phyloP scores from a whole-genome alignment of 2,888 invertebrate species.

The Mesorhabditis spiculigera region DNA sequence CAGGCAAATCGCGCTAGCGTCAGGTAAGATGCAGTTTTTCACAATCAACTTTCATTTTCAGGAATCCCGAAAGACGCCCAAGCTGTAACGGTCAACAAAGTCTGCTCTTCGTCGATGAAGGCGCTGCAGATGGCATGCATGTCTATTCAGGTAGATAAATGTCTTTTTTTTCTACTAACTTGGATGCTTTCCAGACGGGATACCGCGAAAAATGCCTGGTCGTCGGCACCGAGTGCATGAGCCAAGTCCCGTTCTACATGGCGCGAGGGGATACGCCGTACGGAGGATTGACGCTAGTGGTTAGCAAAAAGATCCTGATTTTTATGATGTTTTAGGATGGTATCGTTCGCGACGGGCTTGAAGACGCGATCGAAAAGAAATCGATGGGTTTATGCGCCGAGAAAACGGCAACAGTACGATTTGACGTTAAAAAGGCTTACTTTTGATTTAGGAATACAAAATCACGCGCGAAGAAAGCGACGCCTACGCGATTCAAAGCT shows the following conservation, averaged over 20 bases:
- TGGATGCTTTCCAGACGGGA: constrained; percentile 20
- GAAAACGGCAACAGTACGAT: constrained; percentile 76
- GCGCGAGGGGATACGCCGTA: constrained; percentile 83
- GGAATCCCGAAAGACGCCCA: constrained; percentile 80
- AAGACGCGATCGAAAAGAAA: constrained; percentile 91
- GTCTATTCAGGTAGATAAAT: constrained; percentile 65
- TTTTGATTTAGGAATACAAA: constrained; percentile 65
- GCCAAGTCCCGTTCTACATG: constrained; percentile 81
- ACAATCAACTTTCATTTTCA: constrained; percentile 44
- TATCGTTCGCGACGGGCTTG: constrained; percentile 87
- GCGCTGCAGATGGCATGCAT: constrained; percentile 86
- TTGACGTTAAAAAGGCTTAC: neutral
- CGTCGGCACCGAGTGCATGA: constrained; percentile 71
- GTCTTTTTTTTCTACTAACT: neutral
- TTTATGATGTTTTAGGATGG: constrained; percentile 70
- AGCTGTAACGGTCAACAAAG: constrained; percentile 89
- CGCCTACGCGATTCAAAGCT: constrained; percentile 85
- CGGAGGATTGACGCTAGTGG: constrained; percentile 73
- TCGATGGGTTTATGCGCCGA: constrained; percentile 99
- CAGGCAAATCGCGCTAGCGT: constrained; percentile 78
- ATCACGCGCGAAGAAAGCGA: constrained; percentile 87
- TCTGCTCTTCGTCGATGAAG: constrained; percentile 97
- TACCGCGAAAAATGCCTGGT: constrained; percentile 29
- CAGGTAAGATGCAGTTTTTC: constrained; percentile 24
- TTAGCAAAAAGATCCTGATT: constrained; percentile 46